phyloP scores from a whole-genome alignment of 1,140 invertebrate genomes.

The Leptoteleia sp. region DNA sequence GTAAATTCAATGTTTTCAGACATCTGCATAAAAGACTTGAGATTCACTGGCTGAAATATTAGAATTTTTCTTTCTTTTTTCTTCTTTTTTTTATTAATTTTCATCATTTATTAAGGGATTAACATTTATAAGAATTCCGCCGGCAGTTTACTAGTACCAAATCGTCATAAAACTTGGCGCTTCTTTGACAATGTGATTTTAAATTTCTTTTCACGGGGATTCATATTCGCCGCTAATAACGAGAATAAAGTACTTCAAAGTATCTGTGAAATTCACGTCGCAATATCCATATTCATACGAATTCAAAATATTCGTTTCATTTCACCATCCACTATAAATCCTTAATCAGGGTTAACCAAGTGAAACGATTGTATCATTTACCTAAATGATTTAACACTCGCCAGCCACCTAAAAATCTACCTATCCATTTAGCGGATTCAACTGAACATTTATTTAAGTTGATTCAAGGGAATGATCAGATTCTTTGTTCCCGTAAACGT shows the following conservation, averaged over 20 bases:
- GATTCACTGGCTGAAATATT: too few species aligned
- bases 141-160: too few species aligned
- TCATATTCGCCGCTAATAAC: slow-evolving; percentile 1
- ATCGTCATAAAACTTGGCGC: not conserved
- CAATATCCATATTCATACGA: slow-evolving; percentile 9
- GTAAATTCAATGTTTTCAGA: too few species aligned
- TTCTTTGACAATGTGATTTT: not conserved
- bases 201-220: slow-evolving; percentile 1
- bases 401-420: slow-evolving; percentile 6
- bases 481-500: slow-evolving; percentile 14
- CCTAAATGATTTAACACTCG: slow-evolving; percentile 1
- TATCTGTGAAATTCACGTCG: slow-evolving; percentile 3
- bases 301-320: slow-evolving; percentile 10
- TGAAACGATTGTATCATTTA: slow-evolving; percentile 3
- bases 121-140: too few species aligned
- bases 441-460: slow-evolving; percentile 11
- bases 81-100: too few species aligned
- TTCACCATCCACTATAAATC: slow-evolving; percentile 3
- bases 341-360: slow-evolving; percentile 18
- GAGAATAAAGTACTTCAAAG: not conserved
- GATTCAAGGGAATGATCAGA: slow-evolving; percentile 12
- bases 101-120: too few species aligned
- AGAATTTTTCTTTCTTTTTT: too few species aligned
- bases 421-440: not conserved
- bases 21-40: too few species aligned